Evolutionary conservation across 1,140 invertebrate genomes (phyloP).

Genomic region (Oedothorax gibbosus): DNA sequence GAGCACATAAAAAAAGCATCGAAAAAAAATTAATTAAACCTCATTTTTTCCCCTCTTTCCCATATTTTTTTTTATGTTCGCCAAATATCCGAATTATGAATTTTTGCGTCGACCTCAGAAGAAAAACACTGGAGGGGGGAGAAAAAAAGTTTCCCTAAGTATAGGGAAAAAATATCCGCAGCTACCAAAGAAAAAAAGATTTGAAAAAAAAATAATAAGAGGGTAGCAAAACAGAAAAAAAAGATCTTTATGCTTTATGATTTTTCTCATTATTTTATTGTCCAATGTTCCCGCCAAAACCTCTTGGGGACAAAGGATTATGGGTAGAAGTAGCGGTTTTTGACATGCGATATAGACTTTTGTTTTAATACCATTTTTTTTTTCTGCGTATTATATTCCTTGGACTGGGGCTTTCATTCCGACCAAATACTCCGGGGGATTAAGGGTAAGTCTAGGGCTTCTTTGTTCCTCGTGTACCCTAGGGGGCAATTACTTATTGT

Average conservation of each 20-base stretch:
- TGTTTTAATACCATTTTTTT: slow-evolving; percentile 55
- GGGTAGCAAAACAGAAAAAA: slow-evolving; percentile 18
- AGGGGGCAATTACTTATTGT: slow-evolving; percentile 59
- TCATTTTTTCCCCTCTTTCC: not conserved
- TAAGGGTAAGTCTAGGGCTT: slow-evolving; percentile 40
- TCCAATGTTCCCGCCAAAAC: slow-evolving; percentile 29
- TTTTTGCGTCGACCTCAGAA: slow-evolving; percentile 38
- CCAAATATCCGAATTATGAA: slow-evolving; percentile 49
- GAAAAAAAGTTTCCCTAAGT: not conserved
- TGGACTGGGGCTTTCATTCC: slow-evolving; percentile 35
- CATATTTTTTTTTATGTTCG: not conserved
- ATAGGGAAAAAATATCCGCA: slow-evolving; percentile 23
- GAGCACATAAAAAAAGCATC: not conserved
- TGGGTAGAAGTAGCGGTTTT: slow-evolving; percentile 41
- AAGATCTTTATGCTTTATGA: slow-evolving; percentile 59
- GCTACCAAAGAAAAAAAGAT: not conserved
- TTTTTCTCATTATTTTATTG: slow-evolving; percentile 61
- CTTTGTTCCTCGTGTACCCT: slow-evolving; percentile 38
- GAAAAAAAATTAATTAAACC: slow-evolving; percentile 51
- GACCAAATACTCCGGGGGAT: slow-evolving; percentile 39
- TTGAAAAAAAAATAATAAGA: not conserved
- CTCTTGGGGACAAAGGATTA: slow-evolving; percentile 52
- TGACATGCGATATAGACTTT: slow-evolving; percentile 56
- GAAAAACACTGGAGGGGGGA: not conserved
- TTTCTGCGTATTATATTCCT: slow-evolving; percentile 8